phyloP scores from a whole-genome alignment of 2,888 invertebrate species.

The Oscheius sp. region DNA sequence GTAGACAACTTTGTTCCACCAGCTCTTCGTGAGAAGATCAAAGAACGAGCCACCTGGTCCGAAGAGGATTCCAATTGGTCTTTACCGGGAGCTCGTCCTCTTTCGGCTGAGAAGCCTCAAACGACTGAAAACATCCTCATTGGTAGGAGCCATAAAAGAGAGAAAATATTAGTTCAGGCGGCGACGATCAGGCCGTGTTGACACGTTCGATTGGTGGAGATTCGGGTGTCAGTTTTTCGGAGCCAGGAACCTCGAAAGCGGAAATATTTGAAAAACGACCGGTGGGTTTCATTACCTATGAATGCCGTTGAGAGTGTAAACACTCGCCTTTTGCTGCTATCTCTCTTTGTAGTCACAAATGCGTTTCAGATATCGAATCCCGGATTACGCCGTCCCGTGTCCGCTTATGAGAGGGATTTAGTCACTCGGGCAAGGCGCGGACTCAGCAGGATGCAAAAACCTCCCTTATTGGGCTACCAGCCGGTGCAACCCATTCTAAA shows the following conservation, averaged over 20 bases:
- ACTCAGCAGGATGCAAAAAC: constrained; percentile 34
- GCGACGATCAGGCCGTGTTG: constrained; percentile 40
- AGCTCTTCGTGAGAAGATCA: constrained; percentile 72
- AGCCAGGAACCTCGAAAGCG: constrained; percentile 26
- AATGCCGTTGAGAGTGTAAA: too few relatives aligned
- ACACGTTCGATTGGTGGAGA: constrained; percentile 45
- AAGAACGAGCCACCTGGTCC: constrained; percentile 81
- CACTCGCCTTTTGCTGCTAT: neutral
- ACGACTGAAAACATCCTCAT: constrained; percentile 19
- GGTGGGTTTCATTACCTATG: constrained; percentile 42
- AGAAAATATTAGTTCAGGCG: constrained; percentile 23
- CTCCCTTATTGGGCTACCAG: constrained; percentile 38
- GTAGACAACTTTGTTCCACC: constrained; percentile 88
- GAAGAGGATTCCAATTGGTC: constrained; percentile 77
- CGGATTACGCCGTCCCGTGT: constrained; percentile 64
- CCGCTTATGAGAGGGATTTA: constrained; percentile 52
- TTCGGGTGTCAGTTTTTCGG: constrained; percentile 43
- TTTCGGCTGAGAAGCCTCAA: constrained; percentile 18
- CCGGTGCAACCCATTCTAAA: constrained; percentile 41
- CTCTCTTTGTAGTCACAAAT: too few relatives aligned
- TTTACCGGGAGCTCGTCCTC: constrained; percentile 32
- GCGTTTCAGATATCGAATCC: constrained; percentile 57
- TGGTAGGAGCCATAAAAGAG: neutral
- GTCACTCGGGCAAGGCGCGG: constrained; percentile 42
- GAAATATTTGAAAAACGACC: constrained; percentile 49